A percentile compares a stretch with the other conserved stretches of the same genome.
Conservation (phyloP, 2,113 vertebrate genomes). For the Oostethus manadensis region DNA sequence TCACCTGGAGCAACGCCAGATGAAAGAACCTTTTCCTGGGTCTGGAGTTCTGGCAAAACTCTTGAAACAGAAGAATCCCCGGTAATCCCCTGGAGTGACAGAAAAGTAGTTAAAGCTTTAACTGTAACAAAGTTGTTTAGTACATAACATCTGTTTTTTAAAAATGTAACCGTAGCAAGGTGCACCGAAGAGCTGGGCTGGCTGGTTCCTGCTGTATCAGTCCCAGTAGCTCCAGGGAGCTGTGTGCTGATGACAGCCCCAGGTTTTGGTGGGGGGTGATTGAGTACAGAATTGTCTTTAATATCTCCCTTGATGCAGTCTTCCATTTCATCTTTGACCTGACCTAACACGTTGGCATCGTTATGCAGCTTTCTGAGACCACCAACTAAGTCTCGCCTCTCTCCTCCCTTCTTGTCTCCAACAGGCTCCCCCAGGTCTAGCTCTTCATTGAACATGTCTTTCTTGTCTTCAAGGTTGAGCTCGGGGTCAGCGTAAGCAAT, state of each 20-base stretch:
- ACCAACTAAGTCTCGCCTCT: slow-evolving; percentile 20
- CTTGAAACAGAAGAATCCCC: slow-evolving; percentile 24
- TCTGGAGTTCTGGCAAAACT: not conserved
- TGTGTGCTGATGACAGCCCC: not conserved
- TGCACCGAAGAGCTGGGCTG: not conserved
- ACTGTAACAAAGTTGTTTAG: not conserved
- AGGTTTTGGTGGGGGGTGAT: not conserved
- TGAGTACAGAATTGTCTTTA: not conserved
- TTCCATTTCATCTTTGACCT: slow-evolving; percentile 51
- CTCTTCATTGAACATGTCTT: slow-evolving; percentile 93
- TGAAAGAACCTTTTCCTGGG: slow-evolving; percentile 16
- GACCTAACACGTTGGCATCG: not conserved
- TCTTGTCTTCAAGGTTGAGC: slow-evolving; percentile 91
- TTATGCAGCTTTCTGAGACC: not conserved
- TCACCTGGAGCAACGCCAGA: slow-evolving; percentile 27
- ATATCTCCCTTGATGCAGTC: slow-evolving; percentile 5
- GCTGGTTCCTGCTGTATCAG: not conserved
- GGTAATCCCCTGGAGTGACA: slow-evolving; percentile 23
- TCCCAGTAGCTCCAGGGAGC: not conserved
- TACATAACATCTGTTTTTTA: not conserved
- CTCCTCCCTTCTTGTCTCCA: slow-evolving; percentile 74
- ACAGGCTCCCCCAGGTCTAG: slow-evolving; percentile 83
- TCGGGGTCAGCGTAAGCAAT: slow-evolving; percentile 96
- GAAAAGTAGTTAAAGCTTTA: not conserved
- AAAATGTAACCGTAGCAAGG: slow-evolving; percentile 26